phyloP scores from a whole-genome alignment of 2,113 vertebrate species.

The Donacobius atricapilla region DNA sequence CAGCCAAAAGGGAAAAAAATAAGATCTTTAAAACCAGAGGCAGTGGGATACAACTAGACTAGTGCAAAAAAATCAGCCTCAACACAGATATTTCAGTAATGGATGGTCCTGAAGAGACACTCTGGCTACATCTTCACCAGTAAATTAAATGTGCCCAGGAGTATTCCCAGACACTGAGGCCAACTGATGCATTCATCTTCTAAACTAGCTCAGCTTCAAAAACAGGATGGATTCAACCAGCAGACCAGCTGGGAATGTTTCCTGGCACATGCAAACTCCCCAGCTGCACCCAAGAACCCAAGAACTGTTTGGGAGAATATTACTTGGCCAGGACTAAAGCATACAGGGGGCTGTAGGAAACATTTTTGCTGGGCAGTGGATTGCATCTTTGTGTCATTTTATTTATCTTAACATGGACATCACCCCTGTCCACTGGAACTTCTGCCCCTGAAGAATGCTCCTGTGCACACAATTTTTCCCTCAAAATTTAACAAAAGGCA shows the following conservation, averaged over 20 bases:
- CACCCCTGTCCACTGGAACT: rapidly evolving
- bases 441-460: neutral
- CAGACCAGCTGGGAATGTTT: neutral
- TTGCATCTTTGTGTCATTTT: neutral
- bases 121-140: constrained; percentile 8
- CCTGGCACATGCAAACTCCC: neutral
- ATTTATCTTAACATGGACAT: neutral
- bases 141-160: constrained; percentile 25
- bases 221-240: neutral
- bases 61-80: neutral
- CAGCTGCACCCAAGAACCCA: neutral
- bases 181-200: neutral
- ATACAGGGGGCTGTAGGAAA: neutral
- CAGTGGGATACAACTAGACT: neutral
- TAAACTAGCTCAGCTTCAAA: neutral
- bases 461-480: neutral
- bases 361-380: neutral
- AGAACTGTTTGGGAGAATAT: neutral
- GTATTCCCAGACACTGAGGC: neutral
- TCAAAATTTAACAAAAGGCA: neutral
- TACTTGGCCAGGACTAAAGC: neutral
- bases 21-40: constrained; percentile 25
- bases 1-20: neutral
- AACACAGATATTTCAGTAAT: neutral
- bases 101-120: neutral